Percentiles rank a stretch among this genome's conserved stretches.
phyloP scores from a whole-genome alignment of 2,113 vertebrate genomes.

The Python bivittatus region DNA sequence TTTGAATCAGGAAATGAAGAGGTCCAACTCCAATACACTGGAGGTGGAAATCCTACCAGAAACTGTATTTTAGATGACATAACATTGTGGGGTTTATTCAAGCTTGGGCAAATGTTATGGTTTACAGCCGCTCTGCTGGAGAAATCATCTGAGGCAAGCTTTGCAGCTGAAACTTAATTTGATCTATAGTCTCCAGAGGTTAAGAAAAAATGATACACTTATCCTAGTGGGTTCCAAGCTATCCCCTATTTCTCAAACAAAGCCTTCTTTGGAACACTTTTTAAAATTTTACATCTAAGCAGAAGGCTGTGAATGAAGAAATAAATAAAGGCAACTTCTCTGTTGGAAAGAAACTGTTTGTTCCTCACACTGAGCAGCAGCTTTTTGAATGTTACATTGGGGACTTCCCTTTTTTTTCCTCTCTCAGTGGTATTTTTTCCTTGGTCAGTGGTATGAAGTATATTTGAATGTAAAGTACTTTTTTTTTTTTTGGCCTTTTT shows the following conservation, averaged over 20 bases:
- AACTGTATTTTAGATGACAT: neutral
- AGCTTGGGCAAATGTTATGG: neutral
- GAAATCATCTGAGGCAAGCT: slow-evolving; percentile 56
- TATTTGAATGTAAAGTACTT: slow-evolving; percentile 56
- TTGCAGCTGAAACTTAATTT: slow-evolving; percentile 64
- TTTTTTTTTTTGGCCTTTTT: slow-evolving; percentile 25
- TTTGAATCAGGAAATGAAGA: neutral
- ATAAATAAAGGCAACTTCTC: slow-evolving; percentile 68
- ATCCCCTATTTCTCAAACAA: slow-evolving; percentile 60
- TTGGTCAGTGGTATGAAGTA: slow-evolving; percentile 49
- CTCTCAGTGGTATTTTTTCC: slow-evolving; percentile 34
- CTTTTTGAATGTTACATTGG: slow-evolving; percentile 64
- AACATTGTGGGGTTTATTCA: neutral
- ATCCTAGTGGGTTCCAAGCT: slow-evolving; percentile 66
- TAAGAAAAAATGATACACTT: slow-evolving; percentile 61
- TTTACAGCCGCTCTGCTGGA: slow-evolving; percentile 46
- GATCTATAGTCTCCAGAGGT: slow-evolving; percentile 64
- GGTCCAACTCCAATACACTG: neutral
- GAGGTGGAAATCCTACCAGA: neutral
- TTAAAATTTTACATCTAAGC: slow-evolving; percentile 62
- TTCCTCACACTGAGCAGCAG: slow-evolving; percentile 64
- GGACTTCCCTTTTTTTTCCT: slow-evolving; percentile 48
- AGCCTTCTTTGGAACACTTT: slow-evolving; percentile 60
- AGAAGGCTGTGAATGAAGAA: slow-evolving; percentile 69
- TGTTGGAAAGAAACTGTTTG: slow-evolving; percentile 64